phyloP scores from a whole-genome alignment of 2,888 invertebrate genomes.

The Oxystoma pomonae region DNA sequence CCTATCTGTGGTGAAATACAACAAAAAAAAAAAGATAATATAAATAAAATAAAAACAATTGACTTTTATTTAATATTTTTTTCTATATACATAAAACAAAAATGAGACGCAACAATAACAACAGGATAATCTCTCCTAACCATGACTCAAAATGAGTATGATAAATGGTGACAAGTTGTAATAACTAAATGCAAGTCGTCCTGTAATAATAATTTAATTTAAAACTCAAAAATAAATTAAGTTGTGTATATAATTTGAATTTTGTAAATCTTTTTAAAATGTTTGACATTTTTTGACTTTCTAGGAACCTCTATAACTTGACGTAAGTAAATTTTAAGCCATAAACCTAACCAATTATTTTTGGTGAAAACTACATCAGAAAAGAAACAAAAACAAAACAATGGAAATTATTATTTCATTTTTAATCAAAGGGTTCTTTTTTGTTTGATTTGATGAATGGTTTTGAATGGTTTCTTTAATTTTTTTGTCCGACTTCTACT shows the following conservation, averaged over 20 bases:
- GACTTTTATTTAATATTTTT: constrained; percentile 21
- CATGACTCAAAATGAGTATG: not conserved
- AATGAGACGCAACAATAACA: not conserved
- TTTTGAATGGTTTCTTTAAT: no score
- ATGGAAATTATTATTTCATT: no score
- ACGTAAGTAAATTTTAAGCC: not conserved
- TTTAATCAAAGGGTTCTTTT: no score
- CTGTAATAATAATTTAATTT: not conserved
- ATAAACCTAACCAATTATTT: no score
- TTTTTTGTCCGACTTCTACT: no score
- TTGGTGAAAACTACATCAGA: no score
- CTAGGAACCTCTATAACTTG: not conserved
- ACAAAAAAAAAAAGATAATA: constrained; percentile 1
- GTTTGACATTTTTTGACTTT: not conserved
- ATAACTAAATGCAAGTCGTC: not conserved
- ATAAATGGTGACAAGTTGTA: not conserved
- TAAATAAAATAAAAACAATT: constrained; percentile 27
- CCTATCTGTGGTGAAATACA: no score
- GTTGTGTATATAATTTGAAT: no score
- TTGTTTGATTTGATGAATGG: no score
- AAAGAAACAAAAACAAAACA: no score
- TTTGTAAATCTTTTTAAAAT: not conserved
- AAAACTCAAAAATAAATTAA: not conserved
- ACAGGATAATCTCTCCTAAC: not conserved
- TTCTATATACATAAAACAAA: constrained; percentile 16